Evolutionary conservation across 2,888 invertebrate genomes (phyloP).

Genomic region (Aspidiotus rigidus): DNA sequence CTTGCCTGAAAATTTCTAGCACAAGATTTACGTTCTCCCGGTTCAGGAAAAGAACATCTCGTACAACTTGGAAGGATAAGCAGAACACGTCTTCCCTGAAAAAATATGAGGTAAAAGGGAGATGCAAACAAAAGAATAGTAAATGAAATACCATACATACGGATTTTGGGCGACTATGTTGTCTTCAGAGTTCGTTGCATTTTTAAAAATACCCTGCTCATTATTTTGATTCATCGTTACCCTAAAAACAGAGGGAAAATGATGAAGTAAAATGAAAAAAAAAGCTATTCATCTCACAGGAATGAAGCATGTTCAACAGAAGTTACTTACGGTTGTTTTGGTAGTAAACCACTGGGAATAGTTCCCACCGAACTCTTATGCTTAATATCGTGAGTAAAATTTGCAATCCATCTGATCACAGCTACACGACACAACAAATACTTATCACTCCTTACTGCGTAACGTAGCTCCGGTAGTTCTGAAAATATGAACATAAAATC

Average conservation of each 20-base stretch:
- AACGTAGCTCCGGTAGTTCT: constrained; percentile 65
- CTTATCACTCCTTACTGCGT: constrained; percentile 44
- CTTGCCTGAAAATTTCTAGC: constrained; percentile 87
- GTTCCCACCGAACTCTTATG: constrained; percentile 12
- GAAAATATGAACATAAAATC: constrained; percentile 22
- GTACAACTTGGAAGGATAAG: constrained; percentile 52
- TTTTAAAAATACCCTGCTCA: not conserved
- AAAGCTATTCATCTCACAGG: not conserved
- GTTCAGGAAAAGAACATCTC: constrained; percentile 75
- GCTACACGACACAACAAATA: constrained; percentile 69
- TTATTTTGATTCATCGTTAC: too few species aligned
- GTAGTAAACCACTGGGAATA: constrained; percentile 3
- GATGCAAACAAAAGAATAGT: not conserved
- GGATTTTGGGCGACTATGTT: constrained; percentile 18
- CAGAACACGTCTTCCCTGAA: constrained; percentile 33
- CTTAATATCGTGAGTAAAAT: constrained; percentile 59
- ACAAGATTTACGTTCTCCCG: constrained; percentile 90
- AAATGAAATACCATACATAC: constrained; percentile 9
- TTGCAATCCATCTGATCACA: constrained; percentile 81
- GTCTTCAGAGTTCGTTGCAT: constrained; percentile 1
- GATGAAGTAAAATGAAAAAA: not conserved
- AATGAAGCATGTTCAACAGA: not conserved
- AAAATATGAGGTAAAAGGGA: not conserved
- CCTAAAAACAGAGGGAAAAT: too few species aligned
- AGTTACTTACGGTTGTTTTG: constrained; percentile 13